Conservation (phyloP, 2,113 vertebrate species). For the Actinemys pallida region DNA sequence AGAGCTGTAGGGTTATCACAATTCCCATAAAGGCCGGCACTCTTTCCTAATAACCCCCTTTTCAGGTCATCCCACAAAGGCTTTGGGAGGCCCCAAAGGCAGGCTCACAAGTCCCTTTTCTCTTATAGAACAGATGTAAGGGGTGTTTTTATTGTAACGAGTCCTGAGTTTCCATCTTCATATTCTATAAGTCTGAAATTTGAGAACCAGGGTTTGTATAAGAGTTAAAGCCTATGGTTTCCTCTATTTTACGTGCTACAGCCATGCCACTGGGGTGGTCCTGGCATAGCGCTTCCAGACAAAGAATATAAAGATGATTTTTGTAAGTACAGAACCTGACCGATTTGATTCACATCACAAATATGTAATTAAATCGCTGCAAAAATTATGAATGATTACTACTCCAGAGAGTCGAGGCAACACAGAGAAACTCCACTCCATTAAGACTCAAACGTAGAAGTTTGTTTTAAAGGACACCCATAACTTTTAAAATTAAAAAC, state of each 20-base stretch:
- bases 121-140: conserved; percentile 5
- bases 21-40: not conserved
- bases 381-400: conserved; percentile 43
- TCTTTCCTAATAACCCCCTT: not conserved
- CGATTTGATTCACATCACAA: conserved; percentile 47
- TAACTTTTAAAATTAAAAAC: not conserved
- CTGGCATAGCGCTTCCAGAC: not conserved
- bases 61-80: not conserved
- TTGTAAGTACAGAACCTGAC: not conserved
- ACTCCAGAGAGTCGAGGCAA: conserved; percentile 12
- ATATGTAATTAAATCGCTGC: not conserved
- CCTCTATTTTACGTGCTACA: conserved; percentile 50
- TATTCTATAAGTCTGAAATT: conserved; percentile 59
- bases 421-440: not conserved
- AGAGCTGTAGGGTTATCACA: not conserved
- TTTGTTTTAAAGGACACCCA: not conserved
- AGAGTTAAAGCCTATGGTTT: conserved; percentile 56
- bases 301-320: conserved; percentile 46
- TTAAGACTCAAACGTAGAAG: not conserved
- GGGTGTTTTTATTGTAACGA: conserved; percentile 24
- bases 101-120: not conserved
- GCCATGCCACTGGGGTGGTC: conserved; percentile 58
- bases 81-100: not conserved
- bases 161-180: conserved; percentile 47
- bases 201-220: conserved; percentile 36